Conservation (phyloP, 2,888 invertebrate genomes). For the Andrena marginata region DNA sequence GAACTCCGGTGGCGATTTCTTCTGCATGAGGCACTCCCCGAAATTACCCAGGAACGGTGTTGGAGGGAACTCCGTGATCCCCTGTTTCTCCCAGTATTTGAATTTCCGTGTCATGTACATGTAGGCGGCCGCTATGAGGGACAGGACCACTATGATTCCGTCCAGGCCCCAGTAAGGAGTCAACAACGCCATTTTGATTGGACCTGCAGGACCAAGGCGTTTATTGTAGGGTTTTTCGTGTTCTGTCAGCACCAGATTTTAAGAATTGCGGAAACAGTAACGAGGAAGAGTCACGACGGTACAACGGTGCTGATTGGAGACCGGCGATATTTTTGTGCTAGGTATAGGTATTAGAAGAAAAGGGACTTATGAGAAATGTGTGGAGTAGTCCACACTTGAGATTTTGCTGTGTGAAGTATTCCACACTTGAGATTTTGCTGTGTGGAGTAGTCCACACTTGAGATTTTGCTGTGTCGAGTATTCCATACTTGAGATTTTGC, state of each 20-base stretch:
- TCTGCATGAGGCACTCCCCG: slow-evolving; percentile 76
- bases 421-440: too few species aligned
- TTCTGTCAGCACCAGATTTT: too few species aligned
- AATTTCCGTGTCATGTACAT: slow-evolving; percentile 78
- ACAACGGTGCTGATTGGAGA: too few species aligned
- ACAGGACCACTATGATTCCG: slow-evolving; percentile 62
- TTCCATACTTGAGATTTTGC: too few species aligned
- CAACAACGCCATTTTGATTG: slow-evolving; percentile 69
- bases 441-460: too few species aligned
- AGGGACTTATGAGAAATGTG: too few species aligned
- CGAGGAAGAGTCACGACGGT: too few species aligned
- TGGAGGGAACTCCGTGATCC: slow-evolving; percentile 82
- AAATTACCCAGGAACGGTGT: slow-evolving; percentile 85
- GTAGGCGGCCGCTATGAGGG: slow-evolving; percentile 63
- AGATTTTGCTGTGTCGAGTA: too few species aligned
- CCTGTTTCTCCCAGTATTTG: slow-evolving; percentile 82
- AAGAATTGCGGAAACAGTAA: neutral
- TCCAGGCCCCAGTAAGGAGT: slow-evolving; percentile 74
- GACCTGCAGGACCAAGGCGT: neutral
- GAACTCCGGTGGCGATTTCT: slow-evolving; percentile 79
- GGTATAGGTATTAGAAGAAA: too few species aligned
- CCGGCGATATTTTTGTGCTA: too few species aligned
- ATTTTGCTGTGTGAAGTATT: too few species aligned
- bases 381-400: too few species aligned
- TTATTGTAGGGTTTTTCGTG: neutral